Conservation (phyloP, 2,888 invertebrate species). For the Sericinus montela region DNA sequence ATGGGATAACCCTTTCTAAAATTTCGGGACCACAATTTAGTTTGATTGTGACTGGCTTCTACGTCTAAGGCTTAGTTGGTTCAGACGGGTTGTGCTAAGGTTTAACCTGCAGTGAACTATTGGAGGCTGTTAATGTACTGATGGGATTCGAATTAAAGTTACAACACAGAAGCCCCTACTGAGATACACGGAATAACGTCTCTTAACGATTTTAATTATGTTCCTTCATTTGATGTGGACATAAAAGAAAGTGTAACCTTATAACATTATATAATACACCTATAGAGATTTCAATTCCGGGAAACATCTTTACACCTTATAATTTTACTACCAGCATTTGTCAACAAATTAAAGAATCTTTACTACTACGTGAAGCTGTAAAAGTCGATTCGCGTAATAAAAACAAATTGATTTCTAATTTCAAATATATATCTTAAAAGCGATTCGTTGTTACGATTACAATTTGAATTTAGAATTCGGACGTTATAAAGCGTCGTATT, state of each 20-base stretch:
- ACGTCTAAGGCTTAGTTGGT: too few species aligned
- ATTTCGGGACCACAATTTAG: too few species aligned
- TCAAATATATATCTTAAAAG: slow-evolving; percentile 57
- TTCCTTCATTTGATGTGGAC: background rate
- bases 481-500: slow-evolving; percentile 57
- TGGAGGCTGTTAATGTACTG: too few species aligned
- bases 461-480: slow-evolving; percentile 59
- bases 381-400: slow-evolving; percentile 37
- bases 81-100: too few species aligned
- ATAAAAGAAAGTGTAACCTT: slow-evolving; percentile 7
- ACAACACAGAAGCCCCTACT: background rate
- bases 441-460: slow-evolving; percentile 64
- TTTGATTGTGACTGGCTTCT: too few species aligned
- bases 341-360: slow-evolving; percentile 19
- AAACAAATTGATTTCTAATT: slow-evolving; percentile 52
- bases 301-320: slow-evolving; percentile 2
- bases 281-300: background rate
- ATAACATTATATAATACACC: slow-evolving; percentile 3
- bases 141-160: too few species aligned
- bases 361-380: slow-evolving; percentile 26
- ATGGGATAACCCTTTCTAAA: too few species aligned
- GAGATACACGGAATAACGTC: too few species aligned
- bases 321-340: slow-evolving; percentile 6
- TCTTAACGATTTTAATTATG: background rate
- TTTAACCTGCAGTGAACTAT: too few species aligned